These are phyloP conservation scores for Urophycis tenuis DNA, from an alignment of 2,797 vertebrate genomes.

Conservation along the genomic window DNA sequence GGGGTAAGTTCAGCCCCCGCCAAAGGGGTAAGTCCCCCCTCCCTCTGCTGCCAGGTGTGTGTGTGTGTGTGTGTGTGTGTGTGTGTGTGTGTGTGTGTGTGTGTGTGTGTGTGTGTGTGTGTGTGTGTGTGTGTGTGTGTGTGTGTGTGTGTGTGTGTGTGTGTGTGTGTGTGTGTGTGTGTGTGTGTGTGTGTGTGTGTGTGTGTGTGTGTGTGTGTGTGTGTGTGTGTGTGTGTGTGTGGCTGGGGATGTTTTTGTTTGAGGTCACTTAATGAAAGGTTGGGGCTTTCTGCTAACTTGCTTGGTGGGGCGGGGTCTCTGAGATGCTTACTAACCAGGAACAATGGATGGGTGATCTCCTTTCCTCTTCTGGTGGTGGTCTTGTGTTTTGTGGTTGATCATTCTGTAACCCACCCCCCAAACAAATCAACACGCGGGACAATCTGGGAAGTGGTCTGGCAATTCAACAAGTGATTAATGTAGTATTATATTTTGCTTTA, in stretches of 20 bases:
- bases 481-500: background rate
- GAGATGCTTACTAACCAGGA: background rate
- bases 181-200: constrained; percentile 47
- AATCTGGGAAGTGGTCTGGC: background rate
- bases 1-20: constrained; percentile 81
- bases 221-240: constrained; percentile 10
- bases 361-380: background rate
- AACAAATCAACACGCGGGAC: background rate
- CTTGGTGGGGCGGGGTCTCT: constrained; percentile 51
- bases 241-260: constrained; percentile 18
- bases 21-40: constrained; percentile 33
- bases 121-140: constrained; percentile 5
- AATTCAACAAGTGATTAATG: too few species aligned
- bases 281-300: constrained; percentile 58
- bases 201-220: constrained; percentile 37
- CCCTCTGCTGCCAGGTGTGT: constrained; percentile 19
- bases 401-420: background rate
- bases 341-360: background rate
- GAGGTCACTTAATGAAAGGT: constrained; percentile 25
- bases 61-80: constrained; percentile 41
- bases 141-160: constrained; percentile 4
- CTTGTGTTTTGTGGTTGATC: background rate
- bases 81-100: constrained; percentile 38
- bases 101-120: constrained; percentile 27
- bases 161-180: constrained; percentile 31